Conservation (phyloP, 2,797 vertebrate species). For the Erpetoichthys calabaricus region DNA sequence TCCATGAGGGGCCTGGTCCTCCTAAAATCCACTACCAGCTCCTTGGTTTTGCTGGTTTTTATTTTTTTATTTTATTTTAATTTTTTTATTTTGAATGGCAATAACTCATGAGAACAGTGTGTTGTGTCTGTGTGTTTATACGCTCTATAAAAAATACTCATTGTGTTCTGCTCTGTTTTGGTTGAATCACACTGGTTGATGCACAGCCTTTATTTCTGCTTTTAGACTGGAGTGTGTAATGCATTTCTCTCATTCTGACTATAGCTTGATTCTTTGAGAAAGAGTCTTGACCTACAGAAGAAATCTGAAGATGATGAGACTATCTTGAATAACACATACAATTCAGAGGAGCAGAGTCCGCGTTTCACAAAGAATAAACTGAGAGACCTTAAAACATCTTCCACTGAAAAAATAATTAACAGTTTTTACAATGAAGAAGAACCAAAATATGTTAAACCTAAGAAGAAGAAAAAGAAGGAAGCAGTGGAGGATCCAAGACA, state of each 20-base stretch:
- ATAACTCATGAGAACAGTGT: too few relatives aligned
- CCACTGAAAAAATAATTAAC: conserved; percentile 52
- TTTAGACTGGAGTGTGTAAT: not conserved
- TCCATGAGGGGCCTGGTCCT: too few relatives aligned
- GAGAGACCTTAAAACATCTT: conserved; percentile 37
- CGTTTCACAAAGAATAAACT: conserved; percentile 58
- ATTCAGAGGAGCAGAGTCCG: conserved; percentile 52
- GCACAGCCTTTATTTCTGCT: too few relatives aligned
- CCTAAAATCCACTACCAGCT: too few relatives aligned
- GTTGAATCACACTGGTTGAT: too few relatives aligned
- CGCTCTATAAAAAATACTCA: too few relatives aligned
- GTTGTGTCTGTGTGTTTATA: too few relatives aligned
- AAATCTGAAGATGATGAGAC: conserved; percentile 52
- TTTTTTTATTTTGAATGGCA: too few relatives aligned
- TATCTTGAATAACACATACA: conserved; percentile 49
- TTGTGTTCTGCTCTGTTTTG: too few relatives aligned
- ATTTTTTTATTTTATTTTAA: too few relatives aligned
- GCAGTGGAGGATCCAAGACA: conserved; percentile 34
- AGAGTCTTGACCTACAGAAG: conserved; percentile 57
- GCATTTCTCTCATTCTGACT: conserved; percentile 18
- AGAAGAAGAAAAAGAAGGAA: conserved; percentile 52
- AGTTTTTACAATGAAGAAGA: conserved; percentile 40
- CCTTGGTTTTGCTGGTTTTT: too few relatives aligned
- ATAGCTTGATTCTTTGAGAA: conserved; percentile 66
- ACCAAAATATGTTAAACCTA: conserved; percentile 29